Evolutionary conservation across 1,140 invertebrate genomes (phyloP), one percentile per base, ranked within the genome.

Genomic region (Lethocerus indicus): DNA sequence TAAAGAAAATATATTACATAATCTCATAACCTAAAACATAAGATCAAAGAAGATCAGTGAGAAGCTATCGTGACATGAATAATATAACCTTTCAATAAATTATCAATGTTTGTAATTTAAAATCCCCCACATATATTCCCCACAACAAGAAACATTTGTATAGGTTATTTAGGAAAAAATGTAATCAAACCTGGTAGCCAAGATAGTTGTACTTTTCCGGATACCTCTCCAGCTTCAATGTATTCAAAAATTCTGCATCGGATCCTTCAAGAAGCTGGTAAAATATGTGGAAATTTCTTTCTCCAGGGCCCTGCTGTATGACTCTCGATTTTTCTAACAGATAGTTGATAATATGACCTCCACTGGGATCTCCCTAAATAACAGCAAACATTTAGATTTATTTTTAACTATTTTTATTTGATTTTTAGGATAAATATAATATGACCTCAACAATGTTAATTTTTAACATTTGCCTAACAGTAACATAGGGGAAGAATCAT

Each of bases 211-310:
- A 92, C 6, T 69, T 66, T 26, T 77, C 70, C 3, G 81, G 68
- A 57, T 81, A 76, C 52, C 75, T 68, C 42, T 76, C 73, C 9
- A 92, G 69, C 21, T 73, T 71, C 24, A 90, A 62, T 48, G 77
- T 71, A 36, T 73, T 66, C 37, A 91, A 57, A 42, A 74, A 60
- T 0, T 73, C 66, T 25, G 80, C 75, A 57, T 78, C 76, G 4
- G 75, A 79, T 13, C 87, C 87, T 14, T 73, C 72, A 21, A 96
- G 64, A 39, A 96, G 65, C 66, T 93, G 89, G 64, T 95, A 94
- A 65, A 96, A 96, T 49, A 95, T 86, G 60, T 96, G 92, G 67
- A 93, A 96, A 65, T 93, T 96, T 35, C 87, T 71, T 61, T 96
- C 92, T 0, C 87, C 87, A 2, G 67, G 57, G 53, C 76, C 80